These are phyloP conservation scores for Trinorchestia longiramus DNA, from an alignment of 1,140 invertebrate species.

Conservation along the genomic window DNA sequence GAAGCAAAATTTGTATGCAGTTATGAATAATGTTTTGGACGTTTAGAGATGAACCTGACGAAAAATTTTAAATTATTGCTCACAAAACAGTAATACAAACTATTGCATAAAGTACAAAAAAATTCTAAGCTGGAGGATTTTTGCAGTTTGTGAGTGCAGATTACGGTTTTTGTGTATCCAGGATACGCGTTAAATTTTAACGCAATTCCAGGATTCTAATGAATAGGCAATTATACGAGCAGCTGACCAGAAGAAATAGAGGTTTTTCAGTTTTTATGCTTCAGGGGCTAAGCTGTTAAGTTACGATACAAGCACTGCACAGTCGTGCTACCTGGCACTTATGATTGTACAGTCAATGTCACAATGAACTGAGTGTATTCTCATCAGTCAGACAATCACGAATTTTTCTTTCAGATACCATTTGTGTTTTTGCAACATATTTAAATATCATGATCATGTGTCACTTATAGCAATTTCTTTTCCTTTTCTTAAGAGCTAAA, in stretches of 20 bases:
- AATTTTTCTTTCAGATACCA: too few relatives aligned
- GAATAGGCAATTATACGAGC: too few relatives aligned
- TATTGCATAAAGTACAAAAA: neutral
- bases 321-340: too few relatives aligned
- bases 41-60: too few relatives aligned
- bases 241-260: neutral
- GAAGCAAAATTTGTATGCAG: neutral
- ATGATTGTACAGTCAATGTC: neutral
- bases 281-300: neutral
- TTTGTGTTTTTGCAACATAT: too few relatives aligned
- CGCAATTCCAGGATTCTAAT: neutral
- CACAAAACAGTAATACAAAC: neutral
- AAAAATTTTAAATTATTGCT: neutral
- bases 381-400: too few relatives aligned
- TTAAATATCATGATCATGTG: too few relatives aligned
- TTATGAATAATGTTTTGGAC: neutral
- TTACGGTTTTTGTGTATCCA: neutral
- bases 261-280: neutral
- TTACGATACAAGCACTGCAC: neutral
- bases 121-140: neutral
- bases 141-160: neutral
- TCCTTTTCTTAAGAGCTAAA: too few relatives aligned
- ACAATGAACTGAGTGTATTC: neutral
- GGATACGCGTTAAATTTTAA: neutral
- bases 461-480: too few relatives aligned